phyloP scores from a whole-genome alignment of 2,797 vertebrate species.

The Coccyzus lansbergi region DNA sequence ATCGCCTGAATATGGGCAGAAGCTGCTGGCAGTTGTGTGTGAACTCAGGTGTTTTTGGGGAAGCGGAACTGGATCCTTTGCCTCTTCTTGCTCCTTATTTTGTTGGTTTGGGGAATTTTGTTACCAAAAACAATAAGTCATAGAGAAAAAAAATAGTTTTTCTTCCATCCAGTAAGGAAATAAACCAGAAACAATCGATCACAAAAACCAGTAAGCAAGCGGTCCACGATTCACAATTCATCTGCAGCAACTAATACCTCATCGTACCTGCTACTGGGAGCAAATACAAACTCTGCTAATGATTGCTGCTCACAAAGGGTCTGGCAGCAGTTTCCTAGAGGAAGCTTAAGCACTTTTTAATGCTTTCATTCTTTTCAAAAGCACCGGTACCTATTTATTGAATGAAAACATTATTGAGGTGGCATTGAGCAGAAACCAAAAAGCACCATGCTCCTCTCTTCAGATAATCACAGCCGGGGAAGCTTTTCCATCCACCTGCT shows the following conservation, averaged over 20 bases:
- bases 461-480: slow-evolving; percentile 48
- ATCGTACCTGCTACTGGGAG: slow-evolving; percentile 41
- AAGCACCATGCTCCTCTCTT: slow-evolving; percentile 33
- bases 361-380: slow-evolving; percentile 61
- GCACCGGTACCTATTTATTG: slow-evolving; percentile 61
- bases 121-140: slow-evolving; percentile 24
- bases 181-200: slow-evolving; percentile 23
- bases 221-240: slow-evolving; percentile 60
- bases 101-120: slow-evolving; percentile 56
- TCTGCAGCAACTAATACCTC: slow-evolving; percentile 63
- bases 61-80: slow-evolving; percentile 52
- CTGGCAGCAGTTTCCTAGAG: slow-evolving; percentile 41
- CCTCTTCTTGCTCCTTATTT: slow-evolving; percentile 60
- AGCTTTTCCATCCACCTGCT: slow-evolving; percentile 20
- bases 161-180: slow-evolving; percentile 39
- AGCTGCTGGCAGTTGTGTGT: slow-evolving; percentile 43
- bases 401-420: slow-evolving; percentile 45
- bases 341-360: slow-evolving; percentile 53
- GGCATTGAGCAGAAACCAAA: slow-evolving; percentile 61
- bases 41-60: slow-evolving; percentile 51
- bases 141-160: background rate
- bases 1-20: slow-evolving; percentile 64
- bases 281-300: slow-evolving; percentile 39
- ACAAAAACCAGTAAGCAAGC: slow-evolving; percentile 27
- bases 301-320: background rate